These are phyloP conservation scores for Bombycilla garrulus DNA, from an alignment of 2,113 vertebrate genomes.

Conservation along the genomic window DNA sequence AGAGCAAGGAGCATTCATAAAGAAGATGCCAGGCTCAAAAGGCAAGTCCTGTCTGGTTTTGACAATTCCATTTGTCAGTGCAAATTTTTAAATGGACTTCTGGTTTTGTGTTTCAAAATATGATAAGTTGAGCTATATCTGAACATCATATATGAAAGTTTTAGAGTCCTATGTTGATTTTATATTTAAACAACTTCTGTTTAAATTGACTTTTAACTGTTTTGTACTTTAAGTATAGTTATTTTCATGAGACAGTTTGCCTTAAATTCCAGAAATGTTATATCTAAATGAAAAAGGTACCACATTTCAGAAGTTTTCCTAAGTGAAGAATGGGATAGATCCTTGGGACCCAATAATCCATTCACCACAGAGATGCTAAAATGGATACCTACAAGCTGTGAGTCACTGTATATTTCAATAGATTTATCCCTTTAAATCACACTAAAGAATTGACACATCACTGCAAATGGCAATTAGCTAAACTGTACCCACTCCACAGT, in stretches of 20 bases:
- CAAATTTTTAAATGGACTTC: background rate
- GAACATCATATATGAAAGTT: background rate
- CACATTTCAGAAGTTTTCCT: background rate
- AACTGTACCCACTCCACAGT: background rate
- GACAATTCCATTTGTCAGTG: background rate
- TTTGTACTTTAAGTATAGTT: background rate
- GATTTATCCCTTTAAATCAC: background rate
- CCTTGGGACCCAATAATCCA: background rate
- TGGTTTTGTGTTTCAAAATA: background rate
- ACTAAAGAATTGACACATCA: background rate
- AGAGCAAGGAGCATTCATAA: background rate
- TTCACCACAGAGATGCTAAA: background rate
- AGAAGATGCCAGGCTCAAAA: background rate
- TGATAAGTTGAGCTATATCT: background rate
- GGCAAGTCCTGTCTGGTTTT: background rate
- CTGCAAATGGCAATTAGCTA: background rate
- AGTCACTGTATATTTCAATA: background rate
- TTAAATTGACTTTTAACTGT: background rate
- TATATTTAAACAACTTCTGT: background rate
- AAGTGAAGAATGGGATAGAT: background rate
- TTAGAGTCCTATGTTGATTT: background rate
- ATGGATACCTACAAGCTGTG: background rate
- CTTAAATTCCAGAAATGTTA: background rate
- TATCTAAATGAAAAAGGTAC: background rate
- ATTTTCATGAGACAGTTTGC: background rate